These are phyloP conservation scores for Rhagophthalmus giganteus DNA, from an alignment of 2,888 invertebrate species.

Conservation along the genomic window DNA sequence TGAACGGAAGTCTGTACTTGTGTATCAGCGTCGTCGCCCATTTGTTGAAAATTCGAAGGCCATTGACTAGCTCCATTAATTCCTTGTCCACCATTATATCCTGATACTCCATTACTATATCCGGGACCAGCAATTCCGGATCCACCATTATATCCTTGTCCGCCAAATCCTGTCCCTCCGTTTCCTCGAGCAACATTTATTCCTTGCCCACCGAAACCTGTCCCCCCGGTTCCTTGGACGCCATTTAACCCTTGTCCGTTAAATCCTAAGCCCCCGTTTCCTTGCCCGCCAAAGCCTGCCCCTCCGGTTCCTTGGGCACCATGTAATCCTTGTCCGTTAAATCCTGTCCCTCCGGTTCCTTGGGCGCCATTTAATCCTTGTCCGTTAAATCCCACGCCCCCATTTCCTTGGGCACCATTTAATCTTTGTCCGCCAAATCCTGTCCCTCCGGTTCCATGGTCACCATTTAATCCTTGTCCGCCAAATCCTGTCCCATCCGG, in stretches of 20 bases:
- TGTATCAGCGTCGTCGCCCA: constrained; percentile 65
- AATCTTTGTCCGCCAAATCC: too few relatives aligned
- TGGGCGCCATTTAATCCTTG: too few relatives aligned
- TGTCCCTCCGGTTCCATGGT: neutral
- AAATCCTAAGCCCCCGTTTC: constrained; percentile 24
- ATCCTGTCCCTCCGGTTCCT: constrained; percentile 18
- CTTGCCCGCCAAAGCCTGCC: neutral
- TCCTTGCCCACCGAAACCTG: constrained; percentile 6
- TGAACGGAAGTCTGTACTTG: constrained; percentile 71
- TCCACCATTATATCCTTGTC: constrained; percentile 14
- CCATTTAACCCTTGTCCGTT: neutral
- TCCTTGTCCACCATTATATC: constrained; percentile 6
- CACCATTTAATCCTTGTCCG: neutral
- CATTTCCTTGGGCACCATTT: constrained; percentile 10
- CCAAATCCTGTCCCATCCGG: neutral
- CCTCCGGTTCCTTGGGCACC: too few relatives aligned
- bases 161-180: constrained; percentile 23
- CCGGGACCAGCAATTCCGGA: constrained; percentile 4
- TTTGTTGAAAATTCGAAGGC: constrained; percentile 1
- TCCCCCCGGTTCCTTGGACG: too few relatives aligned
- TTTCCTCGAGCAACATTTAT: too few relatives aligned
- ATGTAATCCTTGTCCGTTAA: constrained; percentile 7
- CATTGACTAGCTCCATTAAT: neutral
- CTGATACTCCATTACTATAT: constrained; percentile 14
- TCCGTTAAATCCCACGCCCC: constrained; percentile 17